These are phyloP conservation scores for Perca flavescens DNA, from an alignment of 2,113 vertebrate species.

Conservation along the genomic window DNA sequence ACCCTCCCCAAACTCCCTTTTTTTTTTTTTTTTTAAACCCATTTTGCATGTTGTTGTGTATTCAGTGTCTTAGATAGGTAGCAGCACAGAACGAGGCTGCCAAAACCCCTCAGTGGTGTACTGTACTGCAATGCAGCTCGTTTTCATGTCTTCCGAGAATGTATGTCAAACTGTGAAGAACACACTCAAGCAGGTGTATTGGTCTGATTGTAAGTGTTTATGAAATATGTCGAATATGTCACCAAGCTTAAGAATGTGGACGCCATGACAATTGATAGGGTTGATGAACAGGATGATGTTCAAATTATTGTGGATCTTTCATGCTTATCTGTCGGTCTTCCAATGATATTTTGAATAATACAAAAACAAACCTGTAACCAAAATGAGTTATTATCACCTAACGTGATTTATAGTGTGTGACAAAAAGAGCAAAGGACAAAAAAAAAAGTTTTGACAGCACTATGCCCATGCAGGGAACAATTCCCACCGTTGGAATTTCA, in stretches of 20 bases:
- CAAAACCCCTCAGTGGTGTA: conserved; percentile 40
- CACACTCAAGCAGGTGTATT: conserved; percentile 48
- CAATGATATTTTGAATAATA: conserved; percentile 17
- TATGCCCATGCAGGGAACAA: neutral
- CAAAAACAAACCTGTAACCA: conserved; percentile 48
- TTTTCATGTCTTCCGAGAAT: conserved; percentile 63
- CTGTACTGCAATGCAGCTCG: conserved; percentile 62
- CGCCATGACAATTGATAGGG: conserved; percentile 23
- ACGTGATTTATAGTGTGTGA: conserved; percentile 18
- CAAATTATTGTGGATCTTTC: conserved; percentile 39
- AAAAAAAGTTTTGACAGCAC: neutral
- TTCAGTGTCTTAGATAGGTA: conserved; percentile 63
- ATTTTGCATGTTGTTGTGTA: conserved; percentile 55
- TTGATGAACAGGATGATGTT: conserved; percentile 39
- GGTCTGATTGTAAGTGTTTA: conserved; percentile 63
- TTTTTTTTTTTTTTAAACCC: conserved; percentile 31
- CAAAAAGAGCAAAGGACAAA: conserved; percentile 11
- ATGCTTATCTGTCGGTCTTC: neutral
- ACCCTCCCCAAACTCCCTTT: conserved; percentile 21
- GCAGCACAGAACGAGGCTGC: conserved; percentile 46
- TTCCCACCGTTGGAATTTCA: conserved; percentile 48
- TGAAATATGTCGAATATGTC: conserved; percentile 35
- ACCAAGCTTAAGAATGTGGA: conserved; percentile 55
- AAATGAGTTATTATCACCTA: conserved; percentile 34
- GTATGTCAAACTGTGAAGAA: conserved; percentile 71